phyloP scores from a whole-genome alignment of 2,888 invertebrate species.

The Acleris holmiana region DNA sequence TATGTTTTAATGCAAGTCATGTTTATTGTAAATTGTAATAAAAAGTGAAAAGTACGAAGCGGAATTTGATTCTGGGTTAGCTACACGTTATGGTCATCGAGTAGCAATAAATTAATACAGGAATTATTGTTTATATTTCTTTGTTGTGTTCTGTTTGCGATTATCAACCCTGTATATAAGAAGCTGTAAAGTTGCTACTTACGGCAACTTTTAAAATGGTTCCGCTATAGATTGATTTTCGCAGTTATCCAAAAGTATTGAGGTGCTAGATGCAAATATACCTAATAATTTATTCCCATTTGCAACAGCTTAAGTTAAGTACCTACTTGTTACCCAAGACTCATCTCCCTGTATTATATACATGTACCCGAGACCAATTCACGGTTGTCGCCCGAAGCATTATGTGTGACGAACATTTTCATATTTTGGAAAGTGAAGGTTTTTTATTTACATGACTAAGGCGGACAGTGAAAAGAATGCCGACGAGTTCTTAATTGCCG shows the following conservation, averaged over 20 bases:
- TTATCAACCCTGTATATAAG: no score
- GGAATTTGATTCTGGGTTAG: no score
- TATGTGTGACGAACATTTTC: constrained; percentile 59
- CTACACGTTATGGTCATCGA: no score
- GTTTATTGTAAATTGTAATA: background rate
- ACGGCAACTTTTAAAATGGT: no score
- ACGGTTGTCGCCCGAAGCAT: constrained; percentile 50
- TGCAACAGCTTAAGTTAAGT: constrained; percentile 50
- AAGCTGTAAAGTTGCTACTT: no score
- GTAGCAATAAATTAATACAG: no score
- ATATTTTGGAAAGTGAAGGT: constrained; percentile 82
- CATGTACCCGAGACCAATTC: constrained; percentile 54
- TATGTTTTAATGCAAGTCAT: background rate
- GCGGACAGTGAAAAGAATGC: constrained; percentile 54
- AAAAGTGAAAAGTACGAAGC: no score
- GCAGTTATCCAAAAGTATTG: background rate
- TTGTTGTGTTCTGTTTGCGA: no score
- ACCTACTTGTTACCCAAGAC: constrained; percentile 46
- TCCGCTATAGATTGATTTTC: no score
- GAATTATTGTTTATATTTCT: no score
- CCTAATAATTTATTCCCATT: constrained; percentile 16
- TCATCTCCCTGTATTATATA: constrained; percentile 45
- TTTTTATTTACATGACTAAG: constrained; percentile 70
- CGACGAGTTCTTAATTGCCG: constrained; percentile 53
- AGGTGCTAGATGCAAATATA: background rate